Conservation (phyloP, 2,113 vertebrate species). For the Mus spicilegus region DNA sequence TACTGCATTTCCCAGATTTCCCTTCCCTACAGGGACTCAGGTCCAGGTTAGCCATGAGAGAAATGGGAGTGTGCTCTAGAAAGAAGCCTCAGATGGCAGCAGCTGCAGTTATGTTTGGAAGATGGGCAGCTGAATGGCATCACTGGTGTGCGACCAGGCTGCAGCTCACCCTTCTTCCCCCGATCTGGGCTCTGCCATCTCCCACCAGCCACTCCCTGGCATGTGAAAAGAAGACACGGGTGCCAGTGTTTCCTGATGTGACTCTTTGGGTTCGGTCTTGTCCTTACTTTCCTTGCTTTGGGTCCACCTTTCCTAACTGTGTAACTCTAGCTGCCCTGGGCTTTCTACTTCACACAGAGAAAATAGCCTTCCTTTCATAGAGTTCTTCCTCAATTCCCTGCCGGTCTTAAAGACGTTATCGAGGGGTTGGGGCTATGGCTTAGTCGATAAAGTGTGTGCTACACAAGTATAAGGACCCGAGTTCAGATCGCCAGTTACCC, state of each 20-base stretch:
- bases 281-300: background rate
- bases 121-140: background rate
- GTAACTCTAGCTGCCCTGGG: background rate
- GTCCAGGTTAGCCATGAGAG: background rate
- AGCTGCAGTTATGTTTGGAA: background rate
- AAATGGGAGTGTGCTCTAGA: background rate
- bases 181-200: background rate
- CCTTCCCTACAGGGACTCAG: background rate
- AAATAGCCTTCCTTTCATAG: background rate
- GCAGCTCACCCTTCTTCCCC: background rate
- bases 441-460: background rate
- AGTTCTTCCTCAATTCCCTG: background rate
- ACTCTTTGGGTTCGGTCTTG: background rate
- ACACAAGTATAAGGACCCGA: background rate
- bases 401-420: background rate
- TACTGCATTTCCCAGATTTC: background rate
- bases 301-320: background rate
- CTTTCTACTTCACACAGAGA: background rate
- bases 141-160: rapidly evolving
- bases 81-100: background rate
- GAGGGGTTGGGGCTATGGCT: background rate
- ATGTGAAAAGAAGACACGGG: background rate
- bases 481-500: background rate
- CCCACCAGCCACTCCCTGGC: background rate
- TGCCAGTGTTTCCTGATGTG: background rate